Evolutionary conservation across 2,888 invertebrate species (phyloP), one percentile per base, ranked within the genome.

Genomic region (Acleris laterana): DNA sequence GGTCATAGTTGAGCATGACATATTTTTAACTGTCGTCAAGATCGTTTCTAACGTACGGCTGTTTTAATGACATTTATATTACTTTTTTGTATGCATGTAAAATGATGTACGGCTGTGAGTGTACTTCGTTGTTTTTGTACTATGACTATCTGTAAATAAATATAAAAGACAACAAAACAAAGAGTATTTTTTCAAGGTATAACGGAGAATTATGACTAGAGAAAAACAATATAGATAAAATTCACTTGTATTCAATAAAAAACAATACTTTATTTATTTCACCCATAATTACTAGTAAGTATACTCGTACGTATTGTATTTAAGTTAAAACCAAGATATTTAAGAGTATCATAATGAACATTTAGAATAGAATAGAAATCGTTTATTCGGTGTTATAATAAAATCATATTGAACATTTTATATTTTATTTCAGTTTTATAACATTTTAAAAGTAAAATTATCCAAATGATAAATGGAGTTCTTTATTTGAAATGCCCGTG

Each of bases 251-350:
- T 13, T 38, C 13, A 38, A 13, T 1, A 9, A n/a, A 46, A 46
- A 46, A 5, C 16, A n/a, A 17, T 5, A 7, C 1, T 16, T 17
- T 5, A 32, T 17, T 20, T 42, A 16, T 11, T 19, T 53, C 38
- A 17, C 13, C 11, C 20, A 16, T 20, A 42, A n/a, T 38, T 42
- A 42, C 20, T 22, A 16, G 22, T 46, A 17, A n/a, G n/a, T n/a
- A n/a, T n/a, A n/a, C n/a, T n/a, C n/a, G n/a, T n/a, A 44, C 13
- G 0, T 55, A 55, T n/a, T 42, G 38, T 42, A 20, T 16, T 55
- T 42, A 56, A 48, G 3, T 42, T 60, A 60, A 42, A 60, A 17
- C 44, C 59, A 65, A 60, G 55, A 65, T 60, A 60, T 60, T 49
- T 44, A 63, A 11, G 32, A 32, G 32, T 20, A 20, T 55, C n/a